Conservation (phyloP, 1,140 invertebrate genomes). For the Drosophila kanapiae region DNA sequence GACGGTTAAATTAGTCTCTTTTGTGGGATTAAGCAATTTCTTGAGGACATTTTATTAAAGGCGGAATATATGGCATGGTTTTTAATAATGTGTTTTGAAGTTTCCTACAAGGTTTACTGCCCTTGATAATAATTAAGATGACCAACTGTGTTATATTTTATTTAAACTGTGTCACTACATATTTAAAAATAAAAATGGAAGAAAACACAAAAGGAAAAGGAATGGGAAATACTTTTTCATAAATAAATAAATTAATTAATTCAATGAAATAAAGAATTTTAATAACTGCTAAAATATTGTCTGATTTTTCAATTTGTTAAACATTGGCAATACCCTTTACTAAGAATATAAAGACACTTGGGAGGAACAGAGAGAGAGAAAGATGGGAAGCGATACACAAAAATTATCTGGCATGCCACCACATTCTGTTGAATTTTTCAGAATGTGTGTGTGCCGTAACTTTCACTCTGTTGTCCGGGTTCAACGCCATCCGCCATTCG, state of each 20-base stretch:
- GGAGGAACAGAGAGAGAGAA: not conserved
- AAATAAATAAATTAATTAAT: no score
- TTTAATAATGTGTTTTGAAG: not conserved
- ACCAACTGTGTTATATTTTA: no score
- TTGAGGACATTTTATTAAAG: not conserved
- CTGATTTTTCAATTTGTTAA: not conserved
- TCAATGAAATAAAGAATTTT: not conserved
- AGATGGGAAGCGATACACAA: slow-evolving; percentile 28
- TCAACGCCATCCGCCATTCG: slow-evolving; percentile 8
- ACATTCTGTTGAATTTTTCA: slow-evolving; percentile 64
- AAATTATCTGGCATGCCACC: slow-evolving; percentile 59
- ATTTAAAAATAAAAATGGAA: no score
- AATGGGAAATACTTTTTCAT: no score
- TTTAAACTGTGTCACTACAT: no score
- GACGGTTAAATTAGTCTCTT: no score
- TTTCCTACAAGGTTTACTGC: not conserved
- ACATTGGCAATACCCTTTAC: not conserved
- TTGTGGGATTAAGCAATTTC: not conserved
- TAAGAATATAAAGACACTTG: slow-evolving; percentile 5
- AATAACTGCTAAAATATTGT: not conserved
- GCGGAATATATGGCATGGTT: not conserved
- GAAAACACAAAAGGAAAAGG: no score
- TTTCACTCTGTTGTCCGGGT: slow-evolving; percentile 72
- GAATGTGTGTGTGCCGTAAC: slow-evolving; percentile 53
- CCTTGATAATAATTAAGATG: not conserved